Conservation (phyloP, 2,797 vertebrate species). For the Diplodus sargus region DNA sequence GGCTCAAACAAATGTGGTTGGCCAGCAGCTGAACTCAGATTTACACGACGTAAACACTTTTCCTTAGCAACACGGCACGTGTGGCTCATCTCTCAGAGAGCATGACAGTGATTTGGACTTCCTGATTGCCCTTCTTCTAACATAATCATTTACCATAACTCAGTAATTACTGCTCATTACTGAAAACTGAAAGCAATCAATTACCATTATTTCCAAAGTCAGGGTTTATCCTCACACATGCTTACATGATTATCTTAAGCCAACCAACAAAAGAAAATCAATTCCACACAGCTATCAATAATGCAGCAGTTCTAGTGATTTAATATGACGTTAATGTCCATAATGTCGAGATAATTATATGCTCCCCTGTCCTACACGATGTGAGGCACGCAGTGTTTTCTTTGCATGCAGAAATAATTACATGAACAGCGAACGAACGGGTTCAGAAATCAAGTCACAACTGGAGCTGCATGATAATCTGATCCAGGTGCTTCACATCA, state of each 20-base stretch:
- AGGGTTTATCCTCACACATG: constrained; percentile 28
- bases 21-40: background rate
- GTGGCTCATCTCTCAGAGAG: background rate
- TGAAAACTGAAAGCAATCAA: constrained; percentile 46
- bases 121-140: constrained; percentile 35
- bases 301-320: constrained; percentile 22
- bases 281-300: constrained; percentile 46
- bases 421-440: constrained; percentile 33
- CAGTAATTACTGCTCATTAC: constrained; percentile 47
- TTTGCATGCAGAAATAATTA: constrained; percentile 41
- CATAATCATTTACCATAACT: constrained; percentile 41
- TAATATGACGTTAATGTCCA: constrained; percentile 30
- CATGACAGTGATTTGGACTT: constrained; percentile 15
- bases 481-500: constrained; percentile 56
- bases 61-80: background rate
- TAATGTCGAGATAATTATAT: constrained; percentile 48
- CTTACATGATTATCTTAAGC: constrained; percentile 38
- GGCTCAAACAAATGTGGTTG: background rate
- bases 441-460: constrained; percentile 37
- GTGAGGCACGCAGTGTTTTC: constrained; percentile 18
- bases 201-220: constrained; percentile 35
- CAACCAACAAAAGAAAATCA: constrained; percentile 41
- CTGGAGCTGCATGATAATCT: constrained; percentile 48
- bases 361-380: constrained; percentile 15
- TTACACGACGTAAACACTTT: background rate